Base-by-base conservation (phyloP, 2,113 vertebrate genomes). In the Grammomys dolichurus region DNA sequence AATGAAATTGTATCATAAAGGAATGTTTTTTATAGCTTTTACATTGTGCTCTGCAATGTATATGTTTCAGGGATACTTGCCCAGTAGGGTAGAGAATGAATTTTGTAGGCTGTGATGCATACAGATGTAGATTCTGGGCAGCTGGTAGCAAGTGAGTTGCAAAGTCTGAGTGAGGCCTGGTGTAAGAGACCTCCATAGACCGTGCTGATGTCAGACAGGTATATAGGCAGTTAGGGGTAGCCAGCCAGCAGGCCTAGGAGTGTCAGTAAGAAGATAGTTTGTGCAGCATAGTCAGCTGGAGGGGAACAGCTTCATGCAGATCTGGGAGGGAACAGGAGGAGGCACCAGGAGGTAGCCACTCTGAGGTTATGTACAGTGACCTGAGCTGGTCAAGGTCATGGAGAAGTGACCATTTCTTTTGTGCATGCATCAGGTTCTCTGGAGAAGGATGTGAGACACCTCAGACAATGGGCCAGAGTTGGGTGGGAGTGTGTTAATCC, bases 231-330 rank as follows among this genome's bases (percentile, higher is more conserved):
- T 33, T n/a, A 19, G 12, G 28, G 2, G 26, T 4, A 14, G 89
- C 92, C 0, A 24, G 40, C 51, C 5, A 7, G 16, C 11, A 12
- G 31, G 20, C n/a, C 40, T 1, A 22, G 82, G 26, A 13, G 1
- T 14, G 24, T 28, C 0, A 0, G 51, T 16, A 8, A 16, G 58
- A 58, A 46, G 17, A 1, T 24, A 40, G 69, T 33, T 36, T 6
- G 0, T 5, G 16, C 33, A 19, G 77, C 26, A 46, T 19, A 8
- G 0, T 26, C 51, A 36, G 54, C n/a, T 1, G 4, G 70, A 60
- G 28, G 19, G 17, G 63, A 80, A 3, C 20, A 6, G 28, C 51
- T 46, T 94, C 40, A 1, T 26, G 24, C 0, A 1, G 26, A 67
- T 40, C 60, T 3, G 73, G 40, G 65, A 54, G 46, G 69, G 8